phyloP scores from a whole-genome alignment of 2,797 vertebrate genomes.

The Staurois parvus region DNA sequence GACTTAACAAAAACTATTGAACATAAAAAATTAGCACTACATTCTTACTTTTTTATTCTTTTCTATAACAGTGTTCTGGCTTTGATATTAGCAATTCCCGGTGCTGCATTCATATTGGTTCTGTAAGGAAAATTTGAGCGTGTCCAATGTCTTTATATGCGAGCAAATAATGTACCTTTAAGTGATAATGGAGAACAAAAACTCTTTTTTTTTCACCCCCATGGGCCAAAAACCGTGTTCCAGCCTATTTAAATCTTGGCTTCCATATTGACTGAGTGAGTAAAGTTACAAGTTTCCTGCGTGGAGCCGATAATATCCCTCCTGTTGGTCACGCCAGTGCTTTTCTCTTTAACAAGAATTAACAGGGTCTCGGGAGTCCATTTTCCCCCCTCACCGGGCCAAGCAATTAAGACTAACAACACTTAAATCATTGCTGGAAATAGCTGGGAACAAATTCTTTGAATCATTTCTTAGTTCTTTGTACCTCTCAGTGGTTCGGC shows the following conservation, averaged over 20 bases:
- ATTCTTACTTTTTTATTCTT: not conserved
- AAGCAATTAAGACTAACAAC: constrained; percentile 53
- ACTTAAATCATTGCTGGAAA: constrained; percentile 45
- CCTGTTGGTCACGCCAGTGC: constrained; percentile 16
- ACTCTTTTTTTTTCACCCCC: not conserved
- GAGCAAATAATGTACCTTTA: not conserved
- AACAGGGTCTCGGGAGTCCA: constrained; percentile 43
- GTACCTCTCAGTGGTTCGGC: constrained; percentile 36
- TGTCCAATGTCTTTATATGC: not conserved
- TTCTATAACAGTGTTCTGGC: not conserved
- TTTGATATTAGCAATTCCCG: not conserved
- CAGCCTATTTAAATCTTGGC: not conserved
- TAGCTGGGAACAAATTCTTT: constrained; percentile 40
- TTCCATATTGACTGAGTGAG: constrained; percentile 4
- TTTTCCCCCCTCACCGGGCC: constrained; percentile 17
- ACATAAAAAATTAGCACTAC: no score
- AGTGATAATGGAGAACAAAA: not conserved
- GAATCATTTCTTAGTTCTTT: constrained; percentile 50
- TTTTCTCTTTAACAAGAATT: constrained; percentile 51
- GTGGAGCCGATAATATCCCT: constrained; percentile 17
- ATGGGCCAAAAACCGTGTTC: not conserved
- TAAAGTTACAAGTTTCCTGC: constrained; percentile 25
- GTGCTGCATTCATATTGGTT: not conserved
- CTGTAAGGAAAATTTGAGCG: not conserved
- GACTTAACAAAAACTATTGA: no score